Percentiles rank a stretch among this genome's conserved stretches.
Evolutionary conservation across 2,113 vertebrate genomes (phyloP).

Genomic region (Scomber colias): DNA sequence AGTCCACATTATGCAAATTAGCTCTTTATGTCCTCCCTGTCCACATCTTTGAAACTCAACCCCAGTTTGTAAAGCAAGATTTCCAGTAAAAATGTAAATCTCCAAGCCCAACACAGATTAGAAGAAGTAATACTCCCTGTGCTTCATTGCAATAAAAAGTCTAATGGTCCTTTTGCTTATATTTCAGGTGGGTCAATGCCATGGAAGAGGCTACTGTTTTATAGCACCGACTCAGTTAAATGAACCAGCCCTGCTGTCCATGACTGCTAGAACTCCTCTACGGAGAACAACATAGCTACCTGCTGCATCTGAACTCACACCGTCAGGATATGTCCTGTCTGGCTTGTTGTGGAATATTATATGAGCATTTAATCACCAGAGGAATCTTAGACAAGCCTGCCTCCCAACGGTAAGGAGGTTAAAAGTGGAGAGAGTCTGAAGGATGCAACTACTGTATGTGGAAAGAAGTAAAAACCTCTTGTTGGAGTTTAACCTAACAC

Average conservation of each 20-base stretch:
- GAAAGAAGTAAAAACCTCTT: conserved; percentile 17
- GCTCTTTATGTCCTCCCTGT: too few species aligned
- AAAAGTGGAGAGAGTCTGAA: background rate
- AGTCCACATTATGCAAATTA: background rate
- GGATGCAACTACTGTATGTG: background rate
- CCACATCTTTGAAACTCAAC: too few species aligned
- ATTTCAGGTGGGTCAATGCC: conserved; percentile 94
- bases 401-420: conserved; percentile 11
- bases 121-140: too few species aligned
- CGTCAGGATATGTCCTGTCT: conserved; percentile 22
- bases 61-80: too few species aligned
- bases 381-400: conserved; percentile 15
- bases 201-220: conserved; percentile 96
- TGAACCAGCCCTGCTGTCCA: conserved; percentile 20
- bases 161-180: conserved; percentile 33
- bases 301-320: conserved; percentile 43
- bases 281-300: conserved; percentile 62
- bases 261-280: conserved; percentile 49
- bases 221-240: conserved; percentile 85
- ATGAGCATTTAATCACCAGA: background rate
- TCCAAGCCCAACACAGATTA: too few species aligned
- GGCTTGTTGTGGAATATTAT: conserved; percentile 19
- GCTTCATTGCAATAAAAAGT: background rate
- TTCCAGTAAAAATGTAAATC: too few species aligned
- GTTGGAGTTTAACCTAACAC: background rate